Base-by-base conservation (phyloP, 1,140 invertebrate genomes). In the Globodera ellingtonae region DNA sequence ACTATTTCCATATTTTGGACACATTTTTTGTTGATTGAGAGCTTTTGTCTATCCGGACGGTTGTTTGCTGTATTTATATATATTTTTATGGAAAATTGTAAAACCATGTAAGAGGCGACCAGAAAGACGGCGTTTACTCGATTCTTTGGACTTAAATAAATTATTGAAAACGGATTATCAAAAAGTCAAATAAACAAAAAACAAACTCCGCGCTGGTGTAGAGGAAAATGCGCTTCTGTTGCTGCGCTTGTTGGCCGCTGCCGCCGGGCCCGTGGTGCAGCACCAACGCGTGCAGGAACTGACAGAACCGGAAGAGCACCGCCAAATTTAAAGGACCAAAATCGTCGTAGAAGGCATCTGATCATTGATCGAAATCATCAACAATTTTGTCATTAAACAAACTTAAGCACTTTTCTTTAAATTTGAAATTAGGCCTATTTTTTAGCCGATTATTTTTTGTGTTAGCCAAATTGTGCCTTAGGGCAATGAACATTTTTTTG, bases 171-270 rank as follows among this genome's bases (percentile, higher is more conserved):
- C 35, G 35, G 35, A 35, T 3, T 35, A 35, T 35, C 35, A 35
- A 35, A 35, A 35, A 35, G 35, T 35, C 35, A 35, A 35, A 35
- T 35, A 35, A 35, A 3, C 35, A 35, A 35, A 35, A 35, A 2
- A 35, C 35, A 35, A 35, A 35, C 35, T 35, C 35, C 3, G 35
- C 35, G 35, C 50, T 75, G 35, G 95, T 97, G 89, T 95, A 98
- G 90, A 96, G 95, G 0, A 98, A 93, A 77, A 98, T 94, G 95
- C 95, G 83, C 93, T 93, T 74, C 35, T 8, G 72, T 86, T 48
- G 56, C 59, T 62, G 65, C 8, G 44, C 71, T 21, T 62, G 50
- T n/a, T 75, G n/a, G 71, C 56, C 8, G 46, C 48, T 66, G 48
- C 47, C 50, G 56, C 35, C 35, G 35, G 35, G 35, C 35, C 3